Evolutionary conservation across 2,888 invertebrate genomes (phyloP), one percentile per base, ranked within the genome.

Genomic region (Hetaerina titia): DNA sequence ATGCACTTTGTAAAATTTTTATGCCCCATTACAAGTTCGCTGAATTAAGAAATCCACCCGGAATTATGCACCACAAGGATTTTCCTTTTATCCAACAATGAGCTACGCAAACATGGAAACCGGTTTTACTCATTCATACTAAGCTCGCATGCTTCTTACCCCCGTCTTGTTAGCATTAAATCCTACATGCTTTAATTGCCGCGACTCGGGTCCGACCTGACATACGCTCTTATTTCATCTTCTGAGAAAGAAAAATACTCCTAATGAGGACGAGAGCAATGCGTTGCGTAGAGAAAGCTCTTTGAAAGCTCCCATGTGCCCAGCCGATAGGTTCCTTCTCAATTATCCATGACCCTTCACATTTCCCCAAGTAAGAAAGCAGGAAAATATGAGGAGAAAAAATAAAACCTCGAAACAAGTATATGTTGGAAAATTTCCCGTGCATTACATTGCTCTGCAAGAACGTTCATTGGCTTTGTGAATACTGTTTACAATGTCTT

Each of bases 61-160:
- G 81, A 81, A 81, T 31, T 81, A 31, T 81, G 81, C 25, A 31
- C 31, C 13, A 81, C 31, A 31, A 31, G 0, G 4, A 8, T 13
- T 31, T 81, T 25, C 81, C 15, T 81, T 31, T 69, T 81, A 31
- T 81, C 13, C 81, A 11, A 81, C 81, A 81, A 81, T 81, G 81
- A 81, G 31, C 8, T 31, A 81, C 15, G 69, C 56, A 92, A 92
- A 92, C 92, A 57, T 69, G 74, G 74, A 92, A 92, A 92, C 92
- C 92, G 92, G 92, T 92, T 92, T 57, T 69, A 15, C 92, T 92
- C 92, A 92, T 92, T 92, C 92, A 92, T 69, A 19, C 74, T 5
- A 57, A 92, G 92, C 64, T 69, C 64, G 22, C 56, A 74, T 56
- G 45, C 69, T 69, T 89, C 56, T 69, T 92, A 69, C n/a, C 56